phyloP scores from a whole-genome alignment of 1,140 invertebrate genomes.

The Schlechtendalia chinensis region DNA sequence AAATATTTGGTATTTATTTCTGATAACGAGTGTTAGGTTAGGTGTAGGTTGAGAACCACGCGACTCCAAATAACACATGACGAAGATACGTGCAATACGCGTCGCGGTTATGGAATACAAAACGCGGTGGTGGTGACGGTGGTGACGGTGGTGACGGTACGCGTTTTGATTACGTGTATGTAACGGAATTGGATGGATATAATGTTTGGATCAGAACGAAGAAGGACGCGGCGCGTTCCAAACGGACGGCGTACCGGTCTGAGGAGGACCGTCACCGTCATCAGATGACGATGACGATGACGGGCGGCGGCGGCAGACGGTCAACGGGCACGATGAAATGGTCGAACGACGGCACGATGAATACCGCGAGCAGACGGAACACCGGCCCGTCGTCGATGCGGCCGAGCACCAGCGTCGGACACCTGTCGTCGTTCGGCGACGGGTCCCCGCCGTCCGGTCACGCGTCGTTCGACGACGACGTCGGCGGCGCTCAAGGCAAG shows the following conservation, averaged over 20 bases:
- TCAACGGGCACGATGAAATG: constrained; percentile 26
- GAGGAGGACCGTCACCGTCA: constrained; percentile 1
- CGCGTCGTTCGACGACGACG: constrained; percentile 48
- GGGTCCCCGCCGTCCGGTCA: background rate
- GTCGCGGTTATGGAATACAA: too few species aligned
- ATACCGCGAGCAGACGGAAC: constrained; percentile 51
- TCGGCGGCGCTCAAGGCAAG: constrained; percentile 52
- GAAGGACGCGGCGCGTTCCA: background rate
- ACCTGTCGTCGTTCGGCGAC: constrained; percentile 49
- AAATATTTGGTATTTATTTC: too few species aligned
- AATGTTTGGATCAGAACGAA: constrained; percentile 25
- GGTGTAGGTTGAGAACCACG: too few species aligned
- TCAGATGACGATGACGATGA: background rate
- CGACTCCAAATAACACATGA: too few species aligned
- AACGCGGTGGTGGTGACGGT: background rate
- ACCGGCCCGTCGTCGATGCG: constrained; percentile 51
- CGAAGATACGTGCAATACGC: too few species aligned
- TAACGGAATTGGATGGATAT: too few species aligned
- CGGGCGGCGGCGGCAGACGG: background rate
- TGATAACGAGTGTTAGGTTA: too few species aligned
- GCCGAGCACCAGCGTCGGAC: constrained; percentile 9
- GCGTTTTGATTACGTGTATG: background rate
- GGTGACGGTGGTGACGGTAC: background rate
- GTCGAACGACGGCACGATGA: constrained; percentile 14
- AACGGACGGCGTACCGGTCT: background rate